A percentile compares a stretch with the other conserved stretches of the same genome.
Evolutionary conservation across 2,113 vertebrate genomes (phyloP).

Genomic region (Ammodytes marinus): DNA sequence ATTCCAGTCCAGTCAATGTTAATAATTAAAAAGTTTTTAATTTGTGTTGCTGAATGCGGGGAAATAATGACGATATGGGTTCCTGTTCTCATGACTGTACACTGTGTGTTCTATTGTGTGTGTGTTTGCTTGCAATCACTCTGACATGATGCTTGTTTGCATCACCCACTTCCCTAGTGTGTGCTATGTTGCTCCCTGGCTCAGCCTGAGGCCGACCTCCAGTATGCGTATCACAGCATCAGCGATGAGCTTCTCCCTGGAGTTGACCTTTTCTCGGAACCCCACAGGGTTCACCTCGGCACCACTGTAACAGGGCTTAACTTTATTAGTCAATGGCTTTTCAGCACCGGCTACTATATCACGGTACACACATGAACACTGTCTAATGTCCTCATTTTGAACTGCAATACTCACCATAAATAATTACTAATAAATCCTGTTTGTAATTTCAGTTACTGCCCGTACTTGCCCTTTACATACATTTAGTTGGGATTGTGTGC

Average conservation of each 20-base stretch:
- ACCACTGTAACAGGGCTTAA: constrained; percentile 87
- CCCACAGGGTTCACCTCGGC: constrained; percentile 83
- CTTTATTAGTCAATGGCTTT: constrained; percentile 91
- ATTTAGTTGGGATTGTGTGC: constrained; percentile 89
- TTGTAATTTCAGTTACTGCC: constrained; percentile 89
- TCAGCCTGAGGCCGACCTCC: constrained; percentile 87
- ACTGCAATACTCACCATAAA: not conserved
- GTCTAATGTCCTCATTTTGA: not conserved
- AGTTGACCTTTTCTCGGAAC: constrained; percentile 91
- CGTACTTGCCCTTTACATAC: constrained; percentile 88
- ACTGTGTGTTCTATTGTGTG: constrained; percentile 1
- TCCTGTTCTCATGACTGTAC: not conserved
- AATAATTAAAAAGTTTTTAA: not conserved
- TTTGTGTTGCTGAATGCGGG: not conserved
- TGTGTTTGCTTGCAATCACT: constrained; percentile 4
- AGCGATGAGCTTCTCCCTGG: constrained; percentile 88
- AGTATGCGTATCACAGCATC: constrained; percentile 87
- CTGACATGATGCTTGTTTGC: constrained; percentile 25
- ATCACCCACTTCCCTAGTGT: constrained; percentile 79
- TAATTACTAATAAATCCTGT: not conserved
- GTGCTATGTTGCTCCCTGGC: constrained; percentile 89
- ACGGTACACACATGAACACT: constrained; percentile 78
- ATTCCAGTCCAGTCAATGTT: not conserved
- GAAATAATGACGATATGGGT: not conserved
- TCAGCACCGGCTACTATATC: constrained; percentile 87